These are phyloP conservation scores for Psittacula derbiana DNA, from an alignment of 2,797 vertebrate species.

Conservation along the genomic window DNA sequence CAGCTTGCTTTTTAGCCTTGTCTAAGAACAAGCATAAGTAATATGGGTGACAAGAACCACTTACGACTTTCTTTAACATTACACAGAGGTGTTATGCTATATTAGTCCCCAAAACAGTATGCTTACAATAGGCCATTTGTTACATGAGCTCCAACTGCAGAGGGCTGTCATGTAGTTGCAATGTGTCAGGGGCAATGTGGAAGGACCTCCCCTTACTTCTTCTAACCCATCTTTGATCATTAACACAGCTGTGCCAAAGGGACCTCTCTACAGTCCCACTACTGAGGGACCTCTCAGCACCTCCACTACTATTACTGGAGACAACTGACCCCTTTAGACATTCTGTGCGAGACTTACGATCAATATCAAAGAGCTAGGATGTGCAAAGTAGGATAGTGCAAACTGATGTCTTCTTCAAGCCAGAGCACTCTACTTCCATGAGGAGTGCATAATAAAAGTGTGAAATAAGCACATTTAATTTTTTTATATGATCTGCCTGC, in stretches of 20 bases:
- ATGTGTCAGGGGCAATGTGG: neutral
- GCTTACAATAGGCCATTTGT: neutral
- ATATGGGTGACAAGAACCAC: neutral
- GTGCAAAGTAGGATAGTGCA: too few relatives aligned
- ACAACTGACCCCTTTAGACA: neutral
- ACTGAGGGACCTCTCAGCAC: neutral
- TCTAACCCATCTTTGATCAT: neutral
- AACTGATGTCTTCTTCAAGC: neutral
- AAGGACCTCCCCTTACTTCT: neutral
- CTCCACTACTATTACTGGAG: neutral
- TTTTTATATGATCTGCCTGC: neutral
- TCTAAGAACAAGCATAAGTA: neutral
- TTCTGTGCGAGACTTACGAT: neutral
- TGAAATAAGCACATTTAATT: neutral
- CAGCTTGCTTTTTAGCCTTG: neutral
- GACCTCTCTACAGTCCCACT: neutral
- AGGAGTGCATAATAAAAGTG: neutral
- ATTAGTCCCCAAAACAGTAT: neutral
- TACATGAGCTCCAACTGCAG: neutral
- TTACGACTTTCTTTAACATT: neutral
- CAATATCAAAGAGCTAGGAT: neutral
- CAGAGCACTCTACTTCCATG: neutral
- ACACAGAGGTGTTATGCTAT: neutral
- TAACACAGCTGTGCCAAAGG: neutral
- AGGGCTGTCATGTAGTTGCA: neutral